These are phyloP conservation scores for Atherinosoma microstoma DNA, from an alignment of 2,797 vertebrate genomes.

Conservation along the genomic window DNA sequence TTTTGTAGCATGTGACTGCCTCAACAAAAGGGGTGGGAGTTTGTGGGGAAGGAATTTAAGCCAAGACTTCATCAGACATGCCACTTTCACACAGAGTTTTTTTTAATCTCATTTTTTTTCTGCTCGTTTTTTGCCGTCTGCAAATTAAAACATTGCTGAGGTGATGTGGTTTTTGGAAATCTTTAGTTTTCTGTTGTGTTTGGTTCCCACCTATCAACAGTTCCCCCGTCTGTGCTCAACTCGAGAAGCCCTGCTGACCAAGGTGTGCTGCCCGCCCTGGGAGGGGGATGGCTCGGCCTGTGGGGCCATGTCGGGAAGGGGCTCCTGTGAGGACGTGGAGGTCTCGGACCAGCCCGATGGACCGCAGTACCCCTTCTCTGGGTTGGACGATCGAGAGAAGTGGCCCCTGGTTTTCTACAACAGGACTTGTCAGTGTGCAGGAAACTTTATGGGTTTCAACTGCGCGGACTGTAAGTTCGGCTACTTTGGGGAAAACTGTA, in stretches of 20 bases:
- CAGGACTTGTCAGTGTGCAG: conserved; percentile 88
- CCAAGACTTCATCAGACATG: conserved; percentile 29
- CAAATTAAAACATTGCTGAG: not conserved
- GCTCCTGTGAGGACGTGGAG: conserved; percentile 85
- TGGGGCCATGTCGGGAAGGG: conserved; percentile 87
- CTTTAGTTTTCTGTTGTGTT: conserved; percentile 63
- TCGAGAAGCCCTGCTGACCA: conserved; percentile 76
- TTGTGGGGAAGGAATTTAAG: conserved; percentile 33
- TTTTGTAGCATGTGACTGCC: conserved; percentile 72
- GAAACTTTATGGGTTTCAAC: conserved; percentile 91
- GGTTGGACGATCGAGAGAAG: conserved; percentile 91
- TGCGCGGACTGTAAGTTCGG: conserved; percentile 92
- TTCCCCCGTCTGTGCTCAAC: conserved; percentile 90
- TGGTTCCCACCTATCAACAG: conserved; percentile 70
- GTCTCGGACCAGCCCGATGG: conserved; percentile 84
- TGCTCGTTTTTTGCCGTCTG: not conserved
- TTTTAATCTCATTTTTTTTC: not conserved
- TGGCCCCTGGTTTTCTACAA: conserved; percentile 95
- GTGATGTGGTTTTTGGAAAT: conserved; percentile 67
- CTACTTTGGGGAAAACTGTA: conserved; percentile 85
- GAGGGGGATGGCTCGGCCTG: conserved; percentile 89
- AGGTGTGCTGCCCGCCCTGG: conserved; percentile 92
- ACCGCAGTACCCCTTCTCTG: conserved; percentile 90
- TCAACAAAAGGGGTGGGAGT: conserved; percentile 21
- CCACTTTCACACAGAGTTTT: not conserved